phyloP scores from a whole-genome alignment of 1,140 invertebrate species.

The Palaemon carinicauda region DNA sequence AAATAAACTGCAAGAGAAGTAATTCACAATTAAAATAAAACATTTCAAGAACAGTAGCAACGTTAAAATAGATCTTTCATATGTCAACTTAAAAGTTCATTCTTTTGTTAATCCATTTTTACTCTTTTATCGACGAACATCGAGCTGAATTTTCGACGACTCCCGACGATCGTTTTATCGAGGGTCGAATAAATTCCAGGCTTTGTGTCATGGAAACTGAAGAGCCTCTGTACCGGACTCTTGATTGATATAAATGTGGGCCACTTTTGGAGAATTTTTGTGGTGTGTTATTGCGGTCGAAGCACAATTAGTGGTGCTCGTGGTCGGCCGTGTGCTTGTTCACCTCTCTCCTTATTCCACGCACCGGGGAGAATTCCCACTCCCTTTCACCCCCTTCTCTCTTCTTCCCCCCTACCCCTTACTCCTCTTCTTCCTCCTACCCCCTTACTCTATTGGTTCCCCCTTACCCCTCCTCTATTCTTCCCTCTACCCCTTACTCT shows the following conservation, averaged over 20 bases:
- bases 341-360: neutral
- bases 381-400: neutral
- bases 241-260: constrained; percentile 37
- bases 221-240: neutral
- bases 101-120: no score
- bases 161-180: no score
- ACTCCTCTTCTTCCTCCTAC: no score
- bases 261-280: constrained; percentile 35
- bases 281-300: constrained; percentile 35
- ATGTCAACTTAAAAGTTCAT: no score
- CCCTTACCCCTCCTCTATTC: neutral
- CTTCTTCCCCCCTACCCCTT: neutral
- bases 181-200: no score
- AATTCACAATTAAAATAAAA: no score
- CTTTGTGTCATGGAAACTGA: no score
- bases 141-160: no score
- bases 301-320: constrained; percentile 42
- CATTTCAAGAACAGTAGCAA: no score
- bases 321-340: constrained; percentile 31
- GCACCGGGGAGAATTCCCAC: neutral
- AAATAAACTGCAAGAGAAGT: no score
- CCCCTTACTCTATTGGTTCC: neutral
- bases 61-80: no score
- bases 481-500: neutral
- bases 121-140: no score